Conservation (phyloP, 1,140 invertebrate species). For the Drosophila leontia region DNA sequence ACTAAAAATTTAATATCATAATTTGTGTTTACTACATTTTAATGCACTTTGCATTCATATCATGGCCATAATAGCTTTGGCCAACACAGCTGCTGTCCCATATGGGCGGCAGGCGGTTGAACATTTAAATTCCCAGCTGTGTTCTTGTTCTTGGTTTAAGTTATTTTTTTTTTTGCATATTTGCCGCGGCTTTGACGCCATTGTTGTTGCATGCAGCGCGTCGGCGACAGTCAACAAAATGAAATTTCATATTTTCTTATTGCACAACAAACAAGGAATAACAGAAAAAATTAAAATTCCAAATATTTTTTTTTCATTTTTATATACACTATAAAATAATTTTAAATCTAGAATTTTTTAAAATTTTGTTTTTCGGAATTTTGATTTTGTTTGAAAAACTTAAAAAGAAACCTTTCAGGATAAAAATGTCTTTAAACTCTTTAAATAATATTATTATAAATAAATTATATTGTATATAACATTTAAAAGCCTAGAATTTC, state of each 20-base stretch:
- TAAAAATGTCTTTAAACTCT: no score
- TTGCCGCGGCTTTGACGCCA: conserved; percentile 69
- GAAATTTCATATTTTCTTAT: conserved; percentile 81
- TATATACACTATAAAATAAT: conserved; percentile 2
- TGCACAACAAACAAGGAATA: conserved; percentile 14
- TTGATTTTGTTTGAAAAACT: no score
- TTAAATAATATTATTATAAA: no score
- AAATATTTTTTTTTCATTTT: conserved; percentile 25
- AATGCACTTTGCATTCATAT: conserved; percentile 68
- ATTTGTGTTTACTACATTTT: conserved; percentile 70
- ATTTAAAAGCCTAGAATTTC: no score
- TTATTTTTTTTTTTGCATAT: conserved; percentile 31
- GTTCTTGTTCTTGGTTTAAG: conserved; percentile 2
- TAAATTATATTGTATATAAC: no score
- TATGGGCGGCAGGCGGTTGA: conserved; percentile 38
- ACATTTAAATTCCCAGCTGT: conserved; percentile 48
- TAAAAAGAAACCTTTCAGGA: no score
- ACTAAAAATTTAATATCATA: conserved; percentile 70
- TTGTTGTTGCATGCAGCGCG: conserved; percentile 70
- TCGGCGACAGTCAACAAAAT: conserved; percentile 54
- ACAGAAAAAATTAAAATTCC: background rate
- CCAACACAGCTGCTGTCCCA: conserved; percentile 65
- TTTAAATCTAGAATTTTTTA: no score
- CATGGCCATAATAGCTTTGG: conserved; percentile 42
- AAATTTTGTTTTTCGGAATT: no score